Evolutionary conservation across 2,797 vertebrate species (phyloP).

Genomic region (Bothrops alternatus): DNA sequence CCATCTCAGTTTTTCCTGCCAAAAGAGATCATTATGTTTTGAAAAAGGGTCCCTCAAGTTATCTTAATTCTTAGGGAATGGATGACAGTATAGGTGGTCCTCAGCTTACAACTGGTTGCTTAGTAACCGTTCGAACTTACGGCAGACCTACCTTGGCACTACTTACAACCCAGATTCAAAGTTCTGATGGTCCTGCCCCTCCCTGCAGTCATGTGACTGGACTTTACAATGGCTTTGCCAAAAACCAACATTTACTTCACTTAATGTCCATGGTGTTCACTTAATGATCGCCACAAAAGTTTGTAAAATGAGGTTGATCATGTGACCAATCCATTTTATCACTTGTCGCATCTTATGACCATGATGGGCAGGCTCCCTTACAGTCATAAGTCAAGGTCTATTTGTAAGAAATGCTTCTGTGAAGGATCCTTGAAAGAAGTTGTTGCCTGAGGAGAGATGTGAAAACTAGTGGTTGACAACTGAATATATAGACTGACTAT

Average conservation of each 20-base stretch:
- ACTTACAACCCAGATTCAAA: neutral
- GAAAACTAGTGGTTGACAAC: neutral
- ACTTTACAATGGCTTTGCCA: neutral
- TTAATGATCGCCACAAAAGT: neutral
- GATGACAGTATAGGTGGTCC: neutral
- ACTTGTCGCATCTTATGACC: neutral
- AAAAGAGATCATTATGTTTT: neutral
- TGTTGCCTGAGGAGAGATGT: neutral
- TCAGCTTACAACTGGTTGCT: neutral
- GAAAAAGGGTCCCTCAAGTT: neutral
- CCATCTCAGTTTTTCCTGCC: neutral
- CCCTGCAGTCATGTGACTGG: neutral
- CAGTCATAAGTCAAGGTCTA: neutral
- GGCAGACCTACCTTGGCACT: neutral
- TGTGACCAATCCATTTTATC: neutral
- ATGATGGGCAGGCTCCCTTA: neutral
- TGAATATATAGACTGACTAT: neutral
- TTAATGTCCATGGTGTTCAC: neutral
- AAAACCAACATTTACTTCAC: neutral
- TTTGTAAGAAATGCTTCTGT: neutral
- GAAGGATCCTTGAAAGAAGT: neutral
- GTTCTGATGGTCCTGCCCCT: neutral
- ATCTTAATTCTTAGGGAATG: neutral
- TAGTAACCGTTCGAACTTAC: neutral
- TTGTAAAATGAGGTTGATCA: no score